These are phyloP conservation scores for Sinotaia quadrata DNA, from an alignment of 2,888 invertebrate genomes.

Conservation along the genomic window DNA sequence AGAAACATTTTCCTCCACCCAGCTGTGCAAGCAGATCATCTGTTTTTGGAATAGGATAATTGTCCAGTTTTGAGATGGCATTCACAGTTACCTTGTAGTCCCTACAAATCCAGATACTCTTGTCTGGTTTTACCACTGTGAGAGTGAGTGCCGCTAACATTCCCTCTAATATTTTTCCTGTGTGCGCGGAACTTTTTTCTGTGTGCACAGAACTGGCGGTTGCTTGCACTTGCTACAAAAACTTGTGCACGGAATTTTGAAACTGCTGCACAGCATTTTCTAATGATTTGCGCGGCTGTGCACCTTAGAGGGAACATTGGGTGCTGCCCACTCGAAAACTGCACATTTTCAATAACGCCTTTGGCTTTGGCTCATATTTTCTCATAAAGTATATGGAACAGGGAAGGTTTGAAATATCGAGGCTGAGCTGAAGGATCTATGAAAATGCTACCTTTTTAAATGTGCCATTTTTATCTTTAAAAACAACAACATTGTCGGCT, in stretches of 20 bases:
- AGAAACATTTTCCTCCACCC: too few species aligned
- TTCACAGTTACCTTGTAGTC: slow-evolving; percentile 25
- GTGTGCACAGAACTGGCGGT: too few species aligned
- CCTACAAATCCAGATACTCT: slow-evolving; percentile 13
- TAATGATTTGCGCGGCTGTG: too few species aligned
- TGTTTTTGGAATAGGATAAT: slow-evolving; percentile 32
- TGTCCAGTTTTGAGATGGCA: not conserved
- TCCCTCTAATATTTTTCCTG: too few species aligned
- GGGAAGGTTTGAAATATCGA: slow-evolving; percentile 30
- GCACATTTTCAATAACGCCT: too few species aligned
- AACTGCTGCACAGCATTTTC: too few species aligned
- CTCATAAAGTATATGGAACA: slow-evolving; percentile 29
- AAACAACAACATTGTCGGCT: too few species aligned
- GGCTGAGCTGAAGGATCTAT: slow-evolving; percentile 14
- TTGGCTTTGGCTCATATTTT: slow-evolving; percentile 19
- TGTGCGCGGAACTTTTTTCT: too few species aligned
- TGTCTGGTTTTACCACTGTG: slow-evolving; percentile 34
- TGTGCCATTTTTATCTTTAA: slow-evolving; percentile 21
- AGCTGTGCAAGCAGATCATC: too few species aligned
- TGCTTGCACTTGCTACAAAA: too few species aligned
- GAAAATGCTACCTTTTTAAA: slow-evolving; percentile 18
- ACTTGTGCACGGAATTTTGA: too few species aligned
- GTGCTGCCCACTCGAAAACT: slow-evolving; percentile 38
- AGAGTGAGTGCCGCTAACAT: slow-evolving; percentile 39
- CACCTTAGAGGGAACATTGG: too few species aligned